Base-by-base conservation (phyloP, 2,113 vertebrate species). In the Platichthys flesus region DNA sequence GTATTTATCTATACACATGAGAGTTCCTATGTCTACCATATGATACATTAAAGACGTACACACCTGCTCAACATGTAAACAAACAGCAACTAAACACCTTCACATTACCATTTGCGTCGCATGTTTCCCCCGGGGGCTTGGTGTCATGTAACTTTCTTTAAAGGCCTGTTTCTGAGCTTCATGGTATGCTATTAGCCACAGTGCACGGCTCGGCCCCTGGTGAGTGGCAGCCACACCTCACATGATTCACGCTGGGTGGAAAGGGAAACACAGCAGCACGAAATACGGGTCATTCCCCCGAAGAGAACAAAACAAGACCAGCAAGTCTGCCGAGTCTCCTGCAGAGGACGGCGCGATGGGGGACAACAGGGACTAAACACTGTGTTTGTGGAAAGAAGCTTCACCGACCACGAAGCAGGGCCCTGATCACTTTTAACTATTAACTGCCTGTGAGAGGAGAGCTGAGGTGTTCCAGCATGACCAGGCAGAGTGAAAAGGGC, bases 281-380 rank as follows among this genome's bases (percentile, higher is more conserved):
- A 92, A 89, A 91, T 74, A 84, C 88, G 83, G 68, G 85, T 86
- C 83, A 82, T 85, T 74, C 79, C 79, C 60, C 31, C 63, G 15
- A 52, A 67, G 72, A 81, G 40, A 84, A 83, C 84, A 84, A 85
- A 94, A 94, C 93, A 78, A 89, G 94, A 92, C 84, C 73, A 90
- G 89, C 94, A 72, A 89, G 93, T 93, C 88, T 57, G 71, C 74
- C 81, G 40, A 79, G 89, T 93, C 73, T 55, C 65, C 68, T 37
- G 54, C 60, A 52, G 47, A 81, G 40, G 68, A 81, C 61, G 0
- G 42, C 60, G 31, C 59, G 37, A 67, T 3, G 3, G 21, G 6
- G 9, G 28, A 57, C 60, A 52, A 62, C 14, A 4, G 7, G 2
- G 21, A 21, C 73, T 42, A 20, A 74, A 74, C n/a, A 59, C 18